These are phyloP conservation scores for Coleophora flavipennella DNA, from an alignment of 2,888 invertebrate genomes.

Conservation along the genomic window DNA sequence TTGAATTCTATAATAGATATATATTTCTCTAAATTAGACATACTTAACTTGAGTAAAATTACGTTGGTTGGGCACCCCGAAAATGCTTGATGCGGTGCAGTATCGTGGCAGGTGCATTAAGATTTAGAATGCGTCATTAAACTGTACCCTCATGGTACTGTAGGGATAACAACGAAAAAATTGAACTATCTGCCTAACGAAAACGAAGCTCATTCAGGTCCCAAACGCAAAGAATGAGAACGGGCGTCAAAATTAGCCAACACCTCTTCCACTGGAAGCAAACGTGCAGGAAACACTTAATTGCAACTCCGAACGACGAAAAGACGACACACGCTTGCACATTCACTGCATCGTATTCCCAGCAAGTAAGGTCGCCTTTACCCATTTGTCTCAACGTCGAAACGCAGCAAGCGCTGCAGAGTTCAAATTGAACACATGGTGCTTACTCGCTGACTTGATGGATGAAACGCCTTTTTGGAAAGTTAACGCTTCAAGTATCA, in stretches of 20 bases:
- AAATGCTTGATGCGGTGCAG: no score
- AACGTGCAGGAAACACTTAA: slow-evolving; percentile 40
- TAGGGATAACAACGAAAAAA: no score
- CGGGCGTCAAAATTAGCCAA: slow-evolving; percentile 39
- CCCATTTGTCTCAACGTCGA: slow-evolving; percentile 6
- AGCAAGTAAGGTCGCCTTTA: slow-evolving; percentile 18
- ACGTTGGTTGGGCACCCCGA: no score
- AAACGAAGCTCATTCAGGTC: not conserved
- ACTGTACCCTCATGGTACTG: no score
- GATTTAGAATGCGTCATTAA: no score
- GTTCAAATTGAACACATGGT: slow-evolving; percentile 44
- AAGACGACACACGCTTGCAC: slow-evolving; percentile 13
- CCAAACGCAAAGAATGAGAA: slow-evolving; percentile 22
- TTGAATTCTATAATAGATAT: no score
- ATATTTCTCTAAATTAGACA: no score
- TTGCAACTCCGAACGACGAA: slow-evolving; percentile 29
- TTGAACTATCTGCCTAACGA: no score
- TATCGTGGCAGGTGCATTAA: no score
- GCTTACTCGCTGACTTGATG: slow-evolving; percentile 28
- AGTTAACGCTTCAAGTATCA: not conserved
- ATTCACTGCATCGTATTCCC: slow-evolving; percentile 13
- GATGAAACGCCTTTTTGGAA: slow-evolving; percentile 27
- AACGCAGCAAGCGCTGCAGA: slow-evolving; percentile 21
- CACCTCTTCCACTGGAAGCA: slow-evolving; percentile 26
- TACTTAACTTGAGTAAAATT: no score